Evolutionary conservation across 1,140 invertebrate genomes (phyloP).

Genomic region (Drosophila sp.): DNA sequence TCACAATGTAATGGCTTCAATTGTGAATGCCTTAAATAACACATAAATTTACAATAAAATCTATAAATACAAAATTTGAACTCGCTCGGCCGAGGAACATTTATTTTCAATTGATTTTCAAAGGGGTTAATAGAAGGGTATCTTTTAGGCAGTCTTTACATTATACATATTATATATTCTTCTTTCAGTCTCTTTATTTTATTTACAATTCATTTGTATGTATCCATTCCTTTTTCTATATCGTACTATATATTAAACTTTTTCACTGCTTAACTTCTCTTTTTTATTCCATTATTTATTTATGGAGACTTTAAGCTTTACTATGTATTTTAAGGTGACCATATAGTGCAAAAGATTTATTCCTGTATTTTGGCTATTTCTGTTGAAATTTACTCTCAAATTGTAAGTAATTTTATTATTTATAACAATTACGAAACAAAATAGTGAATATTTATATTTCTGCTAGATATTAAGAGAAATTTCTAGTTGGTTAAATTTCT

Average conservation of each 20-base stretch:
- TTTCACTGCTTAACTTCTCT: not conserved
- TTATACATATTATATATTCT: conserved; percentile 8
- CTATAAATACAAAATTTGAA: conserved; percentile 16
- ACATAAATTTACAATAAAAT: conserved; percentile 33
- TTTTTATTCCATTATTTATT: not conserved
- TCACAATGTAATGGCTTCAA: conserved; percentile 34
- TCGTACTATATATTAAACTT: not conserved
- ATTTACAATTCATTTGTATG: not conserved
- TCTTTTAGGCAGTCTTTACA: too few relatives aligned
- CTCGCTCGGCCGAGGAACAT: conserved; percentile 2
- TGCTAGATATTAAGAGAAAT: too few relatives aligned
- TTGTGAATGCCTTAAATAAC: conserved; percentile 32
- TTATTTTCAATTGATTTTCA: conserved; percentile 1
- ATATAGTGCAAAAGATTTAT: too few relatives aligned
- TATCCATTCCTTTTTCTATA: not conserved
- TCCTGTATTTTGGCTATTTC: too few relatives aligned
- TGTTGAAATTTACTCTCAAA: too few relatives aligned
- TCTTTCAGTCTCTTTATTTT: not conserved
- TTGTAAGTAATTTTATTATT: too few relatives aligned
- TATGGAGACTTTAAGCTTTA: not conserved
- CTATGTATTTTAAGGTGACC: not conserved
- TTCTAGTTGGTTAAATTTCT: too few relatives aligned
- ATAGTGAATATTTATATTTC: too few relatives aligned
- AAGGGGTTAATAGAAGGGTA: too few relatives aligned
- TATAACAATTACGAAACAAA: too few relatives aligned